Base-by-base conservation (phyloP, 92 coral and sea anemone genomes). In the Nematostella vectensis region DNA sequence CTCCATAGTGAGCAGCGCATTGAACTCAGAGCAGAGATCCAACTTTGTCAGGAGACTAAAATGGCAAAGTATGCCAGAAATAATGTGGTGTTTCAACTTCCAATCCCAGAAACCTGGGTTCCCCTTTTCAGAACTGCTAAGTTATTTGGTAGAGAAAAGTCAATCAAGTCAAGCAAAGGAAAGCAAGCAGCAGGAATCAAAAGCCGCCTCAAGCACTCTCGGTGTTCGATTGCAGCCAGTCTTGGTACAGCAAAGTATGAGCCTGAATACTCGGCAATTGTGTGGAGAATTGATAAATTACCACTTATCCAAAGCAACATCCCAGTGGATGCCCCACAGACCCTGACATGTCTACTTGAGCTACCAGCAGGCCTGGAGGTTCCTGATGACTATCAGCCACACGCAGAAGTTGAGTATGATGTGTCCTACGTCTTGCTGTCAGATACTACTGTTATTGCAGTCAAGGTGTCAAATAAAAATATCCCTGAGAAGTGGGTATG, bases 21-120 rank as follows among this genome's bases (percentile, higher is more conserved):
- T 49, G 99, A 93, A 52, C 69, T 93, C 17, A 78, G 68, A 37
- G 97, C 95, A 11, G 97, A 89, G 57, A 87, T 89, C 23, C 87
- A 89, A 70, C 89, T 89, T 24, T 89, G 91, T 48, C 85, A 79
- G 58, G 97, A 89, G 49, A 58, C 89, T 3, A 89, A 85, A 57
- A 64, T 89, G 78, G 80, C 95, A 37, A 89, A 85, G 69, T 89
- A 89, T 57, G 76, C 76, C 9, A 70, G 97, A 50, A 89, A 75
- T 60, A 89, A 89, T 78, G 83, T 89, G 38, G 68, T 71, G 29
- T 83, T 89, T 47, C 80, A 85, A 55, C 84, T 89, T 55, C 89
- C 97, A 3, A 85, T 89, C 44, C 97, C 97, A 19, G 97, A 85
- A 43, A 57, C 97, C 19, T 89, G 97, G 97, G 91, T 81, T n/a